Base-by-base conservation (phyloP, 2,797 vertebrate genomes). In the Merluccius polli region DNA sequence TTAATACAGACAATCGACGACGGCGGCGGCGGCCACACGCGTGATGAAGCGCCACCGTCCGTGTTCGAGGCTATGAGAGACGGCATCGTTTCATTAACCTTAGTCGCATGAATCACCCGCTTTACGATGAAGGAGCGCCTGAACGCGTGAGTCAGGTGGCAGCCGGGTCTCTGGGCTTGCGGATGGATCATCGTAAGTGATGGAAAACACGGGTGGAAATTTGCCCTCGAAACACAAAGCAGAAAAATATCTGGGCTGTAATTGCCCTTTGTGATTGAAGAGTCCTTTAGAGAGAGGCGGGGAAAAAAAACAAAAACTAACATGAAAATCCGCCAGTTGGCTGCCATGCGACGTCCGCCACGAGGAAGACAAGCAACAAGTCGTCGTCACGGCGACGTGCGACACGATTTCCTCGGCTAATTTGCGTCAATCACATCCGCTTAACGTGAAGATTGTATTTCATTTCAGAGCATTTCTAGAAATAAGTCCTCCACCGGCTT, bases 261-360 rank as follows among this genome's bases (percentile, higher is more conserved):
- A 59, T 59, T 59, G 52, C 24, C 24, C 59, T 27, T 27, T 65
- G n/a, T 65, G 59, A 65, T 65, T 65, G 59, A 65, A 65, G 59
- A 65, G 59, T 65, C 59, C 59, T 27, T 65, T 65, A 11, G 52
- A 52, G 48, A n/a, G 95, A 92, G 33, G 33, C 3, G 33, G 33
- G 33, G 33, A 8, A 8, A 8, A 8, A 8, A 35, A 35, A 24
- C 52, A 48, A 48, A 48, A 21, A 21, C 4, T 1, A n/a, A 59
- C 52, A 59, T 59, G 52, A 59, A 24, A 21, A 59, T n/a, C 52
- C 6, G 21, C 52, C 52, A 59, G 24, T 59, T 21, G 52, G 52
- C 52, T 59, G 52, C 52, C 52, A 59, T 59, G 52, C 8, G 52
- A 10, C 52, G 8, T 59, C 6, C 4, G n/a, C 52, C 52, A 4